Evolutionary conservation across 1,140 invertebrate species (phyloP), one percentile per base, ranked within the genome.

Genomic region (Drosophila ercepeae): DNA sequence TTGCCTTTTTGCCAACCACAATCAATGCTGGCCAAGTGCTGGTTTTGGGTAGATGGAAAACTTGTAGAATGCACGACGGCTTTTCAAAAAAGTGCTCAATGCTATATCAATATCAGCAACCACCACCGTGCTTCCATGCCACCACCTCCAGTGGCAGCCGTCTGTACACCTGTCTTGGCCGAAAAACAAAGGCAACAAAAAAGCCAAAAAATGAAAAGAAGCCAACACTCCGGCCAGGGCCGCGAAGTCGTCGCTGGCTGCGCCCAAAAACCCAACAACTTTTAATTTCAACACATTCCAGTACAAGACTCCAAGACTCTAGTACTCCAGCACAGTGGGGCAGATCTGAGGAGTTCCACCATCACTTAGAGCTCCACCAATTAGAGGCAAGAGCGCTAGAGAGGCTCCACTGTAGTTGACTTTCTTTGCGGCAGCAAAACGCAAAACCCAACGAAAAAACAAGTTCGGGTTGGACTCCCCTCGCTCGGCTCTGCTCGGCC

Each of bases 261-360:
- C 79, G 79, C 79, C 79, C 79, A 84, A 84, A 83, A 84, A 86
- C 72, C 75, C 81, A 86, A 84, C 81, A 84, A 84, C 81, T 84
- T 86, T 84, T 84, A 84, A 86, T 84, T 84, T 84, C 81, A 84
- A 84, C 72, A 84, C 81, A 84, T 84, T 84, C 81, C 81, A 84
- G 75, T 64, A 77, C 72, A 69, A 78, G 78, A 74, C 52, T 49
- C 36, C 45, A 36, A 7, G 46, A 44, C 21, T 44, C 48, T 8
- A 50, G 36, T 4, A 34, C 21, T 27, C 14, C 27, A 9, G 67
- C 68, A 72, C 69, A 63, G 36, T 73, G 69, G 69, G 16, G 0
- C 23, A 18, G 23, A 32, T 11, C 29, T n/a, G n/a, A 9, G 29
- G 2, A 9, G 11, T 11, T 32, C 9, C 2, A 4, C 29, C 29